Base-by-base conservation (phyloP, 2,797 vertebrate genomes). In the Anguilla obscura region DNA sequence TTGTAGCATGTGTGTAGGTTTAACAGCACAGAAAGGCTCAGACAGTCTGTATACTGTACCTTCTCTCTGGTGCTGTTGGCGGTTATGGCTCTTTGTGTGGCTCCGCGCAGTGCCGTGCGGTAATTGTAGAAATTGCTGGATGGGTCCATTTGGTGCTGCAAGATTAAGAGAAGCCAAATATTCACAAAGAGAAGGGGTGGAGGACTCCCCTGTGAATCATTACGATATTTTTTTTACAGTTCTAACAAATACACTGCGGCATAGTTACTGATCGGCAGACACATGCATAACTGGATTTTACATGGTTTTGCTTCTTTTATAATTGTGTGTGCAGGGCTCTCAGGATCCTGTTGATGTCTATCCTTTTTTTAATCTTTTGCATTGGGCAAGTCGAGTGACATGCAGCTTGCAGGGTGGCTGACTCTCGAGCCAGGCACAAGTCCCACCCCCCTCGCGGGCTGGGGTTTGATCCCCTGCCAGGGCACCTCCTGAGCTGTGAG, bases 121-220 rank as follows among this genome's bases (percentile, higher is more conserved):
- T 99, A 99, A 95, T 99, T 99, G 91, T 97, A 98, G 94, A 99
- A 99, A 92, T 99, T 99, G 91, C 98, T 97, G 24, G 98, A 99
- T 90, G 98, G 98, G 94, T 99, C 98, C 98, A 99, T 99, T 92
- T 99, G 98, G 95, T 98, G 98, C 98, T 99, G 87, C 0, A 88
- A 86, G 89, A 36, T 85, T 9, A 86, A 74, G 36, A 8, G 45
- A 85, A 87, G 6, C n/a, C 18, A 27, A 60, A 3, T 71, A 18
- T 79, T 27, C 40, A 45, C 1, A 63, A 82, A 0, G 8, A 12
- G 2, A n/a, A 0, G 21, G 36, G 50, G 52, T 84, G 16, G 79
- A 24, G 24, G 21, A 82, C 24, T 24, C 45, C 33, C 2, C 33
- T 74, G 18, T 3, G 74, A 40, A 40, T 36, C 33, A 76, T 6